Evolutionary conservation across 2,113 vertebrate species (phyloP).

Genomic region (Pollimyrus isidori): DNA sequence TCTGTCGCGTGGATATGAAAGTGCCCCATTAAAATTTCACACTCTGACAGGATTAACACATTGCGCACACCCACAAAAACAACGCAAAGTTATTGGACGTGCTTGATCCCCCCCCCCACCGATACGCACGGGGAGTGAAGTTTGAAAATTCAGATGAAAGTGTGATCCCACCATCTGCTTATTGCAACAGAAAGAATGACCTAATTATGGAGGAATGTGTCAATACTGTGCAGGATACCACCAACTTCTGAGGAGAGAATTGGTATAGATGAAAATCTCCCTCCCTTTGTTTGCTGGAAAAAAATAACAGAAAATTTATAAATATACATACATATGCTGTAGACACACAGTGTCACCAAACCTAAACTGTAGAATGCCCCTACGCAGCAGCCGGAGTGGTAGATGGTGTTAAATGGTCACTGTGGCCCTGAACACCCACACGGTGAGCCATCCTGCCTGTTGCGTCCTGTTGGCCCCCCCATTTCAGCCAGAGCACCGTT

Average conservation of each 20-base stretch:
- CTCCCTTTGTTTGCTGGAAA: background rate
- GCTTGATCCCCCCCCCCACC: background rate
- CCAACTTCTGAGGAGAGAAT: background rate
- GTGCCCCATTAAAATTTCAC: conserved; percentile 15
- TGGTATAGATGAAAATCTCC: background rate
- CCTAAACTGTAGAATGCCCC: background rate
- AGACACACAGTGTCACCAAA: background rate
- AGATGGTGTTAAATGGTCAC: background rate
- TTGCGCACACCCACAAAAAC: conserved; percentile 7
- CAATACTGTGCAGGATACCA: background rate
- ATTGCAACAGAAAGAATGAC: background rate
- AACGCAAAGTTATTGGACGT: background rate
- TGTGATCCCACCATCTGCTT: conserved; percentile 6
- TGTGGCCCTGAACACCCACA: background rate
- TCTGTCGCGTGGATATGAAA: background rate
- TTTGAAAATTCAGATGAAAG: background rate
- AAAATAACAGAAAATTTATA: background rate
- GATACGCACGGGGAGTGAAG: background rate
- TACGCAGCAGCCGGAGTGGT: background rate
- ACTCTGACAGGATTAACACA: conserved; percentile 13
- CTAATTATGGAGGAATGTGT: conserved; percentile 2
- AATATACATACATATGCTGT: background rate
- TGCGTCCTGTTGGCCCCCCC: background rate
- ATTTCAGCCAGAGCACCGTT: background rate
- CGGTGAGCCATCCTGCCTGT: background rate